These are phyloP conservation scores for Hydrolagus colliei DNA, from an alignment of 2,797 vertebrate species.

Conservation along the genomic window DNA sequence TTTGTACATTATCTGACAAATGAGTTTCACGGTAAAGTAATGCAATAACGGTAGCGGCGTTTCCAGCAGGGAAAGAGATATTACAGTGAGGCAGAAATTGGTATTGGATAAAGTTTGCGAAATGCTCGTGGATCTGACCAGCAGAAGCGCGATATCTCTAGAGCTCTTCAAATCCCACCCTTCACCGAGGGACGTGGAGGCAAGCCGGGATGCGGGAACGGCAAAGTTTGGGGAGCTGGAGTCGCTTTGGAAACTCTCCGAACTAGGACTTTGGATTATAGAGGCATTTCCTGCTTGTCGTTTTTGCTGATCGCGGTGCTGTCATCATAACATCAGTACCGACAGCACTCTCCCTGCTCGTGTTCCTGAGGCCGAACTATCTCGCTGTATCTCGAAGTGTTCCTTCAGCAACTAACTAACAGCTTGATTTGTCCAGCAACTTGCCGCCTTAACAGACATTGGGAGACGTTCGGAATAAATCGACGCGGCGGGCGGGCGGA, in stretches of 20 bases:
- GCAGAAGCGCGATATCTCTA: background rate
- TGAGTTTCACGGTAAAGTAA: background rate
- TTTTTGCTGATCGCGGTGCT: background rate
- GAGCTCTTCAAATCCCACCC: background rate
- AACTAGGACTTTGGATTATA: background rate
- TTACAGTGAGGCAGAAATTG: constrained; percentile 13
- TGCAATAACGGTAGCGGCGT: constrained; percentile 4
- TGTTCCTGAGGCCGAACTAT: background rate
- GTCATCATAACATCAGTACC: background rate
- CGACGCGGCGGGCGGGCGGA: background rate
- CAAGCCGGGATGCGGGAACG: background rate
- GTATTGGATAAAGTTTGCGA: background rate
- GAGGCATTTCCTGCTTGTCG: background rate
- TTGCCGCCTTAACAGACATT: background rate
- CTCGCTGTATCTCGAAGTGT: background rate
- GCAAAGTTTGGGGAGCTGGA: background rate
- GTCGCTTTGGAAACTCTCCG: background rate
- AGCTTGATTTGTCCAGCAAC: background rate
- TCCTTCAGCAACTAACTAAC: background rate
- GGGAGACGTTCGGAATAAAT: background rate
- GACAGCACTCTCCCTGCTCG: no score
- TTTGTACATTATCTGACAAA: background rate
- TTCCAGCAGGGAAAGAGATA: background rate
- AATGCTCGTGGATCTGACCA: background rate
- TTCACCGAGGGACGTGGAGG: background rate